Evolutionary conservation across 2,888 invertebrate genomes (phyloP).

Genomic region (Megaustenia siamemsis): DNA sequence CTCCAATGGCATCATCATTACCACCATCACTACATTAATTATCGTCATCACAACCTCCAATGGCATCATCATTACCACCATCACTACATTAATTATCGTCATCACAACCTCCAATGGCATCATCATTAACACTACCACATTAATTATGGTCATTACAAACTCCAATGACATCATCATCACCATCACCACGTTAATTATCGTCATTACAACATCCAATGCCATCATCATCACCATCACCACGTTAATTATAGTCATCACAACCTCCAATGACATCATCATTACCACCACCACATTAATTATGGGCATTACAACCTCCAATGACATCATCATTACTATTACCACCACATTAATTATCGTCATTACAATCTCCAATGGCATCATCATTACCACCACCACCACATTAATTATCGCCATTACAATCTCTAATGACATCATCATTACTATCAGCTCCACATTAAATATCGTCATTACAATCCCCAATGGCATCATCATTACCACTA

Average conservation of each 20-base stretch:
- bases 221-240: background rate
- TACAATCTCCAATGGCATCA: background rate
- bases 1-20: no score
- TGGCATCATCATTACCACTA: background rate
- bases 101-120: no score
- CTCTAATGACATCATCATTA: background rate
- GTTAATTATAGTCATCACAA: background rate
- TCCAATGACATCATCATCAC: background rate
- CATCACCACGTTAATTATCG: background rate
- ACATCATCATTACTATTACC: background rate
- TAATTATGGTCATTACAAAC: no score
- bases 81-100: no score
- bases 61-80: no score
- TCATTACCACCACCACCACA: background rate
- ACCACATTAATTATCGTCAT: background rate
- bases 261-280: background rate
- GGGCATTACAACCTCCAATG: background rate
- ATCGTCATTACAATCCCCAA: no score
- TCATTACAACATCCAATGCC: background rate
- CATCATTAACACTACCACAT: no score
- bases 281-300: background rate
- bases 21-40: no score
- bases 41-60: no score
- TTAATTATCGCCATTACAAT: no score
- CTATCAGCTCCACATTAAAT: no score